Percentiles rank a stretch among this genome's conserved stretches.
phyloP scores from a whole-genome alignment of 2,888 invertebrate species.

The Neelides folsomi region DNA sequence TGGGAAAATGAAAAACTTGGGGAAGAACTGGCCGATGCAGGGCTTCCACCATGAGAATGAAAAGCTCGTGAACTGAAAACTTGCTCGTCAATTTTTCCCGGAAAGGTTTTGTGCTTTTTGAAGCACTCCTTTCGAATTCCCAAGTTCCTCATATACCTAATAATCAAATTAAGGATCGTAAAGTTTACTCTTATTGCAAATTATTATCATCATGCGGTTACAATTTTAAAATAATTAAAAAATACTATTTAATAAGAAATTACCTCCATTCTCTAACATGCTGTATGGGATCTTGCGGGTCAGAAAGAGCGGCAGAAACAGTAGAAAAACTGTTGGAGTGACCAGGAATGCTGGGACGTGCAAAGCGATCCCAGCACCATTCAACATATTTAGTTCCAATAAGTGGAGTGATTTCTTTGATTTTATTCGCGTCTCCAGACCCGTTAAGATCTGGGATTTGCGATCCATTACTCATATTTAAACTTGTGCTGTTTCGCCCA shows the following conservation, averaged over 20 bases:
- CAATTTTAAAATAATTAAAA: too few species aligned
- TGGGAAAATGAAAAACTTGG: conserved; percentile 22
- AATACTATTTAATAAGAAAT: too few species aligned
- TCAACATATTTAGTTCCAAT: conserved; percentile 30
- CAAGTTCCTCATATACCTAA: conserved; percentile 51
- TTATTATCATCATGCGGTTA: too few species aligned
- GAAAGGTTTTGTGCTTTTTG: conserved; percentile 36
- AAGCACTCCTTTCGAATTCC: conserved; percentile 46
- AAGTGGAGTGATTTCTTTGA: conserved; percentile 20
- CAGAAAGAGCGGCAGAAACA: neutral
- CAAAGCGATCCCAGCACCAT: conserved; percentile 32
- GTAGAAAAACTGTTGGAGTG: conserved; percentile 12
- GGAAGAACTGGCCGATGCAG: conserved; percentile 18
- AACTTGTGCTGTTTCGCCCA: too few species aligned
- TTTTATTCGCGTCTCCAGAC: conserved; percentile 1
- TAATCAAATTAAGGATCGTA: too few species aligned
- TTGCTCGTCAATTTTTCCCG: conserved; percentile 62
- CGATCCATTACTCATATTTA: too few species aligned
- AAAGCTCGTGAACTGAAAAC: conserved; percentile 37
- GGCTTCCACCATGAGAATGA: conserved; percentile 19
- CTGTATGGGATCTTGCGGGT: conserved; percentile 37
- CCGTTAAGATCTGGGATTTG: too few species aligned
- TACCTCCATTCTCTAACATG: conserved; percentile 62
- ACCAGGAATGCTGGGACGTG: conserved; percentile 18
- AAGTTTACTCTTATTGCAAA: too few species aligned